Evolutionary conservation across 1,140 invertebrate species (phyloP).

Genomic region (Micrasema longulum): DNA sequence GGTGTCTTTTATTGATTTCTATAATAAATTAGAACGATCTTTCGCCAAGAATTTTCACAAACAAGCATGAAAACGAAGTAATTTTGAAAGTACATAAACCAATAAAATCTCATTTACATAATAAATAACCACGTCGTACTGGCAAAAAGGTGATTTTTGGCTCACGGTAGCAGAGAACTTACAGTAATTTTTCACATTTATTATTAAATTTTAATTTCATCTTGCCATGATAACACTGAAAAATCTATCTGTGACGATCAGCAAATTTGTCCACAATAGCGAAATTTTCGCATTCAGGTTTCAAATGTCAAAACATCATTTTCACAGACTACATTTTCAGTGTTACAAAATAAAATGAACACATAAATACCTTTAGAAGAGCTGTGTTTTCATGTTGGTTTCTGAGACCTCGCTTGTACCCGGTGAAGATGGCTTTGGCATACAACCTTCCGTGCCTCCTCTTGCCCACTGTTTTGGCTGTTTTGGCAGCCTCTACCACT

Average conservation of each 20-base stretch:
- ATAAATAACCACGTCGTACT: too few species aligned
- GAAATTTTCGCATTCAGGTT: constrained; percentile 63
- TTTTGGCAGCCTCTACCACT: constrained; percentile 66
- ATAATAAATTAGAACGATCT: too few species aligned
- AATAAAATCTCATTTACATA: too few species aligned
- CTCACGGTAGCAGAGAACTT: too few species aligned
- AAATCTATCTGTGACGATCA: constrained; percentile 56
- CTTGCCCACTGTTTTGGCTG: constrained; percentile 69
- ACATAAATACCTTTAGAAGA: constrained; percentile 81
- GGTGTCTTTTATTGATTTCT: too few species aligned
- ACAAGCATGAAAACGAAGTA: too few species aligned
- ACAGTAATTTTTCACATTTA: too few species aligned
- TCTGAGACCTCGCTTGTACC: constrained; percentile 95
- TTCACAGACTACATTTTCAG: constrained; percentile 11
- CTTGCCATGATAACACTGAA: too few species aligned
- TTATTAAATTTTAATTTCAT: too few species aligned
- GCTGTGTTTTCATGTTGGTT: constrained; percentile 99
- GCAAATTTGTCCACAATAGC: constrained; percentile 61
- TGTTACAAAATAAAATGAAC: background rate
- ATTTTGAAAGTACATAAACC: too few species aligned
- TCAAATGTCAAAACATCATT: constrained; percentile 69
- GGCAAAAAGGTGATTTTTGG: too few species aligned
- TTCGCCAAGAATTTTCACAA: too few species aligned
- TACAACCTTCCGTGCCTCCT: constrained; percentile 87
- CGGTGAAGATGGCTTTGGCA: constrained; percentile 97